Conservation (phyloP, 2,888 invertebrate species). For the Elaeidobius kamerunicus region DNA sequence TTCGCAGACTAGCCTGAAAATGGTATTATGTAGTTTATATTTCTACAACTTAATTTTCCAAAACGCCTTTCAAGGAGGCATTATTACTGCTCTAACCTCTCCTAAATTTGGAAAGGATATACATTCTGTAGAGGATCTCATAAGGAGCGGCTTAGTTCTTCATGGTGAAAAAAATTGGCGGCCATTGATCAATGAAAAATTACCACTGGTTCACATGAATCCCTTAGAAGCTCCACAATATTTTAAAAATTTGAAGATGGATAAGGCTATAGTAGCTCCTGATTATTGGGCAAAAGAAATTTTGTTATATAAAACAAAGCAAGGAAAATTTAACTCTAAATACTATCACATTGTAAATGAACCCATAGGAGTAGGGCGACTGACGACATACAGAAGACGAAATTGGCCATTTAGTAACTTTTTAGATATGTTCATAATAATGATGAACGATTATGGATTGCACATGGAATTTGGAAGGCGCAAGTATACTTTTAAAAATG, state of each 20-base stretch:
- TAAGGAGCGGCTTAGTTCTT: constrained; percentile 6
- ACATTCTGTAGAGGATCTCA: constrained; percentile 20
- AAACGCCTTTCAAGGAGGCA: constrained; percentile 21
- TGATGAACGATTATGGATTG: constrained; percentile 16
- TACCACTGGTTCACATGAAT: neutral
- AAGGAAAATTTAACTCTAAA: constrained; percentile 9
- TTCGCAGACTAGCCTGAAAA: neutral
- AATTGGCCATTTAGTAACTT: constrained; percentile 12
- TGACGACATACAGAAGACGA: constrained; percentile 6
- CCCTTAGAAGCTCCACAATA: constrained; percentile 3
- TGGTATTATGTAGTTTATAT: neutral
- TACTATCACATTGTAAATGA: constrained; percentile 21
- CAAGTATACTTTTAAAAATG: neutral
- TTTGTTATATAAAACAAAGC: constrained; percentile 6
- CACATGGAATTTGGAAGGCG: constrained; percentile 13
- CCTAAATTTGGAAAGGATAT: constrained; percentile 14
- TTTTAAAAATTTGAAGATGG: constrained; percentile 2
- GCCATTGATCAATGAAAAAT: constrained; percentile 3
- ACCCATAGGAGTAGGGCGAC: constrained; percentile 6
- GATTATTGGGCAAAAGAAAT: constrained; percentile 6
- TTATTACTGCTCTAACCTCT: constrained; percentile 21
- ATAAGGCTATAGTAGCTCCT: constrained; percentile 6
- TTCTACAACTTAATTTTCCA: constrained; percentile 7
- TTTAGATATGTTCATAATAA: constrained; percentile 1
- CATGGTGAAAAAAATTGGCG: constrained; percentile 12